phyloP scores from a whole-genome alignment of 2,113 vertebrate species.

The Megalops atlanticus region DNA sequence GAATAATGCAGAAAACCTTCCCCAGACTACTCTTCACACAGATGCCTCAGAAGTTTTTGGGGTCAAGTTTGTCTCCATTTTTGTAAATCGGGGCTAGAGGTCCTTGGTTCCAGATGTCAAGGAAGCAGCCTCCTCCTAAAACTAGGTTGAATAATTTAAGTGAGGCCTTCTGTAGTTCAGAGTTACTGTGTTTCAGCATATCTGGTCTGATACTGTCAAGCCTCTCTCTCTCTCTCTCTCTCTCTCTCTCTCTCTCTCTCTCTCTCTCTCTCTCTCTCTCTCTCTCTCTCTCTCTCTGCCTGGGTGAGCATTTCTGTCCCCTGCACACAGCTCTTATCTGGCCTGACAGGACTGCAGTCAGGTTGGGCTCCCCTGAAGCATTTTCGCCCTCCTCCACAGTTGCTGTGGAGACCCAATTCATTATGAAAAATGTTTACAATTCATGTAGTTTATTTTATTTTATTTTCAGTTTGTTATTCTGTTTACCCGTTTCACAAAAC shows the following conservation, averaged over 20 bases:
- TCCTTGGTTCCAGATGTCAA: not conserved
- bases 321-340: slow-evolving; percentile 34
- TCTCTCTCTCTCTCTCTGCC: slow-evolving; percentile 40
- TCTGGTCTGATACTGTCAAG: not conserved
- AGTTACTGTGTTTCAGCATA: not conserved
- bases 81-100: too few relatives aligned
- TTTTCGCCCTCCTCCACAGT: slow-evolving; percentile 24
- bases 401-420: slow-evolving; percentile 24
- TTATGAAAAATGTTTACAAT: slow-evolving; percentile 32
- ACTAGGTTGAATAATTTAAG: not conserved
- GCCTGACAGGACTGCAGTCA: slow-evolving; percentile 37
- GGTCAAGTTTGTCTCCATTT: too few relatives aligned
- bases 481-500: not conserved
- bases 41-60: not conserved
- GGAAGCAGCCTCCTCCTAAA: not conserved
- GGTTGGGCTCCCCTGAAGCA: slow-evolving; percentile 33
- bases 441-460: not conserved
- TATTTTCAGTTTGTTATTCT: not conserved
- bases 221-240: too few relatives aligned
- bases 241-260: too few relatives aligned
- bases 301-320: slow-evolving; percentile 27
- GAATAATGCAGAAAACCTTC: too few relatives aligned
- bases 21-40: not conserved
- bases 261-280: too few relatives aligned
- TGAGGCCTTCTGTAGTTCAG: not conserved